Evolutionary conservation across 2,888 invertebrate species (phyloP), one percentile per base, ranked within the genome.

Genomic region (Philonicus albiceps): DNA sequence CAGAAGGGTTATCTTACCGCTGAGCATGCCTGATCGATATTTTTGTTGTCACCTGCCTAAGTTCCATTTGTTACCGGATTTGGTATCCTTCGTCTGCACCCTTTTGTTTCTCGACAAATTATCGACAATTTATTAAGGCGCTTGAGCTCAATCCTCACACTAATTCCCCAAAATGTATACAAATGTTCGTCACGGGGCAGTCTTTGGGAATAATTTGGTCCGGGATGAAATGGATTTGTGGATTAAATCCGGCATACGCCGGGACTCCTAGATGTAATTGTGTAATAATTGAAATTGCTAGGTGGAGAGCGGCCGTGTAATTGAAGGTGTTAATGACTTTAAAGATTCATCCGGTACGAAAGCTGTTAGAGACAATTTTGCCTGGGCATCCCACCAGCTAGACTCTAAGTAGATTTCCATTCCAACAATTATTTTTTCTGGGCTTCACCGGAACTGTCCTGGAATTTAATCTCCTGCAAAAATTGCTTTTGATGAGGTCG

Each of bases 21-120:
- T 27, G 6, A 49, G 16, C 34, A n/a, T 11, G 8, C 8, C 40
- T 64, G 83, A 64, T 83, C 83, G 83, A 83, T 83, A 83, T n/a
- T 83, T 83, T 72, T 83, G 83, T 83, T 83, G 83, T 83, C 83
- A 83, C 83, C 83, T 83, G 83, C 37, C 83, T 72, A 37, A 83
- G 13, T 30, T 83, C 37, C 64, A 83, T 83, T 83, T 83, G 83
- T 64, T 31, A 83, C 83, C 53, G 19, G 64, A 72, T 22, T 19
- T 49, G 64, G 55, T 37, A 30, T n/a, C 30, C 37, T 31, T 22
- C 30, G 72, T 30, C 64, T 7, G 34, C 13, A 37, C 19, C 30
- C 40, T 64, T 83, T 83, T 83, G 83, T 83, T 72, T 83, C 27
- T 27, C 64, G 34, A 83, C n/a, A 83, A 83, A 83, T 83, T 64